Conservation (phyloP, 2,888 invertebrate genomes). For the Trichacis sp. region DNA sequence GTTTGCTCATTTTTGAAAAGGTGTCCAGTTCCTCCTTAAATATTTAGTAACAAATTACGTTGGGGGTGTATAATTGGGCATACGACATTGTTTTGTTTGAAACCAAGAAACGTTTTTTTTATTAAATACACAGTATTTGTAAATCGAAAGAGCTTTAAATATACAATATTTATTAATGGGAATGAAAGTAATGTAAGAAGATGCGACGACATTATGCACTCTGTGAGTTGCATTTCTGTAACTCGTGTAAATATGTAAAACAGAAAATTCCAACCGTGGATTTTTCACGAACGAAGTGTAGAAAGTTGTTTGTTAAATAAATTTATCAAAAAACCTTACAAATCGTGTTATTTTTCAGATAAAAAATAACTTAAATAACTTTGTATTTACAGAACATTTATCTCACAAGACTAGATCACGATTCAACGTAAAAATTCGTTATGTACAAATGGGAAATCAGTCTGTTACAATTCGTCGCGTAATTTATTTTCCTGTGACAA, state of each 20-base stretch:
- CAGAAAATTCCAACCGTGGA: constrained; percentile 10
- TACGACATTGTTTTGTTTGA: neutral
- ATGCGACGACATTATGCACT: constrained; percentile 24
- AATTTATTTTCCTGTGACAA: neutral
- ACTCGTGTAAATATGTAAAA: constrained; percentile 29
- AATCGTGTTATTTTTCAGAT: neutral
- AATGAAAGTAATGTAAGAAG: constrained; percentile 11
- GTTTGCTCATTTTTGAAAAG: no score
- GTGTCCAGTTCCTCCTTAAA: no score
- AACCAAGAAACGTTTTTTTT: neutral
- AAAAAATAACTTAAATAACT: neutral
- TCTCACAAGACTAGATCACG: neutral
- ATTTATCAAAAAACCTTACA: constrained; percentile 3
- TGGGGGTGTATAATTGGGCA: no score
- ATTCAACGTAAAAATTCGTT: no score
- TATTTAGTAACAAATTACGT: no score
- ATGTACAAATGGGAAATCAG: no score
- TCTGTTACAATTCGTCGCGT: neutral
- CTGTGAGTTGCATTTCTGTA: constrained; percentile 37
- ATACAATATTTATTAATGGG: constrained; percentile 21
- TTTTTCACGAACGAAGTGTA: constrained; percentile 19
- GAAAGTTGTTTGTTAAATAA: constrained; percentile 32
- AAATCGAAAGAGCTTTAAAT: neutral
- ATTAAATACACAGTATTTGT: neutral
- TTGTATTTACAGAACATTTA: neutral